Conservation (phyloP, 2,797 vertebrate species). For the Heterohyrax brucei region DNA sequence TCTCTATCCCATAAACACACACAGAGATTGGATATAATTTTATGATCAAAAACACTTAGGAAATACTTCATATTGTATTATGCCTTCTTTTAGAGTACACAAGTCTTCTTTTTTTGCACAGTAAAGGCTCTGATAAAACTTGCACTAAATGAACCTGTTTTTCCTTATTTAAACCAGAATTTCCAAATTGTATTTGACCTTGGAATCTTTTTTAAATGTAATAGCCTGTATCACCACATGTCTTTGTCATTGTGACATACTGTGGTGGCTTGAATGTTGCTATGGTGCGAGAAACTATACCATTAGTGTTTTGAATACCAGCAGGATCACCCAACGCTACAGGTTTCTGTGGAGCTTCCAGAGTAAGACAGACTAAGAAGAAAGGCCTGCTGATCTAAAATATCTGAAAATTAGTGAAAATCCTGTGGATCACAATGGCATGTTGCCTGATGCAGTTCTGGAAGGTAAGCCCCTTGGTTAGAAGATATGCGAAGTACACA, state of each 20-base stretch:
- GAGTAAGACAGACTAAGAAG: background rate
- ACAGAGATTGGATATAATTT: background rate
- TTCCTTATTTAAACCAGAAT: slow-evolving; percentile 50
- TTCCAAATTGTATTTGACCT: slow-evolving; percentile 9
- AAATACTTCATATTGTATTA: slow-evolving; percentile 28
- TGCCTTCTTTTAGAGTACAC: background rate
- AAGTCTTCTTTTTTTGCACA: background rate
- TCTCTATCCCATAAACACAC: slow-evolving; percentile 46
- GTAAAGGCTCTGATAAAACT: background rate
- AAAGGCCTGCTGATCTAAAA: background rate
- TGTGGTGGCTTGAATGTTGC: background rate
- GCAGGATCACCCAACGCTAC: no score
- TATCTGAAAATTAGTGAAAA: background rate
- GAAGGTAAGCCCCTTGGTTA: background rate
- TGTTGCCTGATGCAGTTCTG: background rate
- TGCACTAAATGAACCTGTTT: slow-evolving; percentile 18
- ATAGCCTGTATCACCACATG: background rate
- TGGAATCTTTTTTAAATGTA: slow-evolving; percentile 10
- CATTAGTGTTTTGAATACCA: no score
- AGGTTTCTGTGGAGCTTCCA: background rate
- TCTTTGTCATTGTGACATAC: background rate
- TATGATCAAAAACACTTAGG: slow-evolving; percentile 46
- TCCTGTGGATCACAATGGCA: background rate
- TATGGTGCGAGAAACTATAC: background rate
- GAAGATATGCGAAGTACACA: background rate